Evolutionary conservation across 2,797 vertebrate genomes (phyloP).

Genomic region (Rhynchotus rufescens): DNA sequence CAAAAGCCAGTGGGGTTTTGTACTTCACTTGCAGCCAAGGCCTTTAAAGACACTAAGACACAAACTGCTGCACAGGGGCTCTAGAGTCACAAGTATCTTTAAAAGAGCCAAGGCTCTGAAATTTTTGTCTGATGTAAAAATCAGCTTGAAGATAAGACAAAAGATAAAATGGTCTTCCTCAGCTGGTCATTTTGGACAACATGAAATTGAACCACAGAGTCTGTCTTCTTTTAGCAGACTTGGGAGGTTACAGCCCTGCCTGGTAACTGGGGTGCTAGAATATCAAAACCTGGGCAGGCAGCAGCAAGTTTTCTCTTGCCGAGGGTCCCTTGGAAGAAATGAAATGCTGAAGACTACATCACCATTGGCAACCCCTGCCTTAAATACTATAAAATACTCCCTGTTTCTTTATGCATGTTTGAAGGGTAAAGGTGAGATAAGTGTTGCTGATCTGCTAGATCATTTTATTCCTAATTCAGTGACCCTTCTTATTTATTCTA

Average conservation of each 20-base stretch:
- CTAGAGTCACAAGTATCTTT: not conserved
- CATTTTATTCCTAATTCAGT: not conserved
- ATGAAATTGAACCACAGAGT: not conserved
- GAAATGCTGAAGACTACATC: not conserved
- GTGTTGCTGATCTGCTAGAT: no score
- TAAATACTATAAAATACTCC: not conserved
- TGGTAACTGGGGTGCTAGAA: not conserved
- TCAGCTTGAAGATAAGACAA: fast-evolving
- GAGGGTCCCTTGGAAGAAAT: not conserved
- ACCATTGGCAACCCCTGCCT: not conserved
- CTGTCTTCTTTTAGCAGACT: not conserved
- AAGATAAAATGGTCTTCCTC: not conserved
- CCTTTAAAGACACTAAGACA: not conserved
- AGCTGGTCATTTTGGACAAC: not conserved
- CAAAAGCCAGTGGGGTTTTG: not conserved
- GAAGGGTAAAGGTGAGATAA: not conserved
- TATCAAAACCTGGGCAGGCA: not conserved
- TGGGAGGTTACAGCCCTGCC: not conserved
- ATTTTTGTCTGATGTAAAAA: not conserved
- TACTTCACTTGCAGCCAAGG: not conserved
- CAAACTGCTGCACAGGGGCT: not conserved
- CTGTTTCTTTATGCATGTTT: not conserved
- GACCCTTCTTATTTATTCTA: conserved; percentile 39
- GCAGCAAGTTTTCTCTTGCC: not conserved
- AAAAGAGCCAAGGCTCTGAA: not conserved